Evolutionary conservation across 2,797 vertebrate species (phyloP).

Genomic region (Presbytis comata): DNA sequence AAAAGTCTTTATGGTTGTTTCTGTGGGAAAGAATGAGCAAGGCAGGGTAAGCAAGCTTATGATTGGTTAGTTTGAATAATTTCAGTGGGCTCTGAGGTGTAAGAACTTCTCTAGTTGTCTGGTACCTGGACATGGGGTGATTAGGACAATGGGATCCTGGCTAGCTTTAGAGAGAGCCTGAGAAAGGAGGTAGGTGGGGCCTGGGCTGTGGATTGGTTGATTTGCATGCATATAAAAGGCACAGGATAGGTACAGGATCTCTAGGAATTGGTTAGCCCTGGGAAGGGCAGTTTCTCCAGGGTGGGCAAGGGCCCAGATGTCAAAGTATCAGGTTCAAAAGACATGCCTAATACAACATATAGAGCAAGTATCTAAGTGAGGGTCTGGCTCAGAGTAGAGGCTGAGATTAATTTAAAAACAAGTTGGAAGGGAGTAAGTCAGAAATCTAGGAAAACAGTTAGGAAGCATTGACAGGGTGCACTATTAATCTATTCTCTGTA

Average conservation of each 20-base stretch:
- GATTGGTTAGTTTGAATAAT: background rate
- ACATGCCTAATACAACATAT: background rate
- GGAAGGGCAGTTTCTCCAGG: background rate
- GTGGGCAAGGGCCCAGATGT: background rate
- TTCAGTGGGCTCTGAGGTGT: background rate
- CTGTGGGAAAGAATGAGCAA: background rate
- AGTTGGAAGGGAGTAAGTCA: background rate
- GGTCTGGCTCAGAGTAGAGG: background rate
- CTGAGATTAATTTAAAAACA: background rate
- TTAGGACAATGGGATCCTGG: no score
- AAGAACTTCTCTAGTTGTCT: background rate
- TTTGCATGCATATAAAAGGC: background rate
- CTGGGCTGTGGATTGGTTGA: background rate
- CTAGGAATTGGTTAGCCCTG: background rate
- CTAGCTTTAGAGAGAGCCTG: background rate
- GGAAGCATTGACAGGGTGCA: background rate
- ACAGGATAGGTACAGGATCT: background rate
- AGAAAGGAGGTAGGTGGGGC: background rate
- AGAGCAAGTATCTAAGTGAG: background rate
- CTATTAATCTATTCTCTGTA: background rate
- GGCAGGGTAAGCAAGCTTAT: background rate
- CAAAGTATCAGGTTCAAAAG: background rate
- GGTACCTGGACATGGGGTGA: no score
- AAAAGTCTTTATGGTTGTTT: background rate
- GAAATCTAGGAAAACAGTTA: background rate